Evolutionary conservation across 2,113 vertebrate genomes (phyloP).

Genomic region (Caretta caretta): DNA sequence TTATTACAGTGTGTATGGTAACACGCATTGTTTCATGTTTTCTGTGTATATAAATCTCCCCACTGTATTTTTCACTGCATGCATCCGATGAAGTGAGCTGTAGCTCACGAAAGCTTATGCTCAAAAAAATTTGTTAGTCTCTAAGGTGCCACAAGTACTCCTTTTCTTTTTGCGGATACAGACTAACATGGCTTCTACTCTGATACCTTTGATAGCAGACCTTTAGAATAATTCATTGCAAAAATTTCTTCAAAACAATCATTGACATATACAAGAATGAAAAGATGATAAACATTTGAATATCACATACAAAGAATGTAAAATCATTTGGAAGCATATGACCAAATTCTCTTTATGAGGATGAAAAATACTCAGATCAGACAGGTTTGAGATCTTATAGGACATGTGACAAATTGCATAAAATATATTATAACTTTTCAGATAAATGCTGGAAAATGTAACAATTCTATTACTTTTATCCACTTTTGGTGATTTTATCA

Average conservation of each 20-base stretch:
- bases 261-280: background rate
- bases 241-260: background rate
- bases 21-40: too few relatives aligned
- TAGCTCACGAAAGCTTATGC: too few relatives aligned
- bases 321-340: background rate
- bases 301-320: background rate
- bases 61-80: too few relatives aligned
- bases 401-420: background rate
- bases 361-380: background rate
- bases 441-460: background rate
- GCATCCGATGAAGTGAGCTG: too few relatives aligned
- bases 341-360: background rate
- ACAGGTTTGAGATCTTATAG: background rate
- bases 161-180: too few relatives aligned
- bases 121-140: too few relatives aligned
- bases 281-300: background rate
- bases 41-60: too few relatives aligned
- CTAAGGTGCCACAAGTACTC: too few relatives aligned
- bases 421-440: conserved; percentile 12
- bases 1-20: too few relatives aligned
- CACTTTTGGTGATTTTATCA: conserved; percentile 5
- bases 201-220: background rate
- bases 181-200: too few relatives aligned
- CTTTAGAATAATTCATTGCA: background rate
- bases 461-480: background rate